These are phyloP conservation scores for Molorchus minor DNA, from an alignment of 2,888 invertebrate species.

Conservation along the genomic window DNA sequence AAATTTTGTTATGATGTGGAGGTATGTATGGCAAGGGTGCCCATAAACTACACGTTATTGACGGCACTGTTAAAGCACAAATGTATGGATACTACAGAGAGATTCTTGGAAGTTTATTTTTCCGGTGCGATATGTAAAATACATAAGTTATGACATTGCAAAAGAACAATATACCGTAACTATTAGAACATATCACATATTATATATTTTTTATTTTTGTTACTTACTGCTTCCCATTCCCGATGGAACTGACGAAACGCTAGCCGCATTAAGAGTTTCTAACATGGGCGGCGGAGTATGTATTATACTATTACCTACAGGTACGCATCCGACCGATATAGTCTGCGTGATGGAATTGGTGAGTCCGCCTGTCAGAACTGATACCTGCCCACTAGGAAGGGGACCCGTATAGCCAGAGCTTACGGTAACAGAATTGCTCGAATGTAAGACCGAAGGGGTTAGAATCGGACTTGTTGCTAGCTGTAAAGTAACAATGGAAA, in stretches of 20 bases:
- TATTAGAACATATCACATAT: not conserved
- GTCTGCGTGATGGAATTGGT: conserved; percentile 56
- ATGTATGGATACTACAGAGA: too few species aligned
- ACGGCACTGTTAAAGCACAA: too few species aligned
- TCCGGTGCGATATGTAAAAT: too few species aligned
- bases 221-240: conserved; percentile 50
- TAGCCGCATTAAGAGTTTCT: conserved; percentile 39
- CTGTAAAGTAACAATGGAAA: conserved; percentile 25
- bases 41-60: too few species aligned
- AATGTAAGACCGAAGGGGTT: conserved; percentile 42
- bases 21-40: too few species aligned
- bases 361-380: conserved; percentile 55
- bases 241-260: conserved; percentile 29
- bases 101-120: too few species aligned
- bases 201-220: conserved; percentile 11
- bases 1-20: not conserved
- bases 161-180: too few species aligned
- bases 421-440: conserved; percentile 56
- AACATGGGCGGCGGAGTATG: conserved; percentile 41
- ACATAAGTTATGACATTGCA: too few species aligned
- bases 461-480: conserved; percentile 37
- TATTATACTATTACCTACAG: conserved; percentile 51
- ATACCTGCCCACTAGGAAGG: conserved; percentile 58
- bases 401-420: conserved; percentile 59
- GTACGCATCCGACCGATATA: too few species aligned